phyloP scores from a whole-genome alignment of 2,113 vertebrate genomes.

The Dromiciops gliroides region DNA sequence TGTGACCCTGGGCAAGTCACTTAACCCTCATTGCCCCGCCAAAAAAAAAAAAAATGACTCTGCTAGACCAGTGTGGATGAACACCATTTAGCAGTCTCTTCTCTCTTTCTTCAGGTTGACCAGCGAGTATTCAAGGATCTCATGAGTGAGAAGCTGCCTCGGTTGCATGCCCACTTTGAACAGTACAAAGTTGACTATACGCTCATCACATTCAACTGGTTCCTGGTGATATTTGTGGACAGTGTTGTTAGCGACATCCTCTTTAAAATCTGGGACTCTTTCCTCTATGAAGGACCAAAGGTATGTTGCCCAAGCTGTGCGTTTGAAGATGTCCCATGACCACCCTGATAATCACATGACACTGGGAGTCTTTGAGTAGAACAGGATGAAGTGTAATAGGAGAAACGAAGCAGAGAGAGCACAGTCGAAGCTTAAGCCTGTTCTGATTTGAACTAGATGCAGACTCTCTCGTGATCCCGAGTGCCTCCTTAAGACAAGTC shows the following conservation, averaged over 20 bases:
- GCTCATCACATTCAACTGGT: conserved; percentile 99
- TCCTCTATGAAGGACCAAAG: conserved; percentile 98
- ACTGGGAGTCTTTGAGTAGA: not conserved
- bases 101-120: conserved; percentile 88
- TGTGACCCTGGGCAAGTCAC: no score
- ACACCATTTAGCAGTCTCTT: fast-evolving
- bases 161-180: conserved; percentile 94
- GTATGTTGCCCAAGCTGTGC: conserved; percentile 75
- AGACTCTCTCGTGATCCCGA: not conserved
- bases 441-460: not conserved
- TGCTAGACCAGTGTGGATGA: fast-evolving
- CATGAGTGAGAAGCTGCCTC: conserved; percentile 95
- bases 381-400: not conserved
- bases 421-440: not conserved
- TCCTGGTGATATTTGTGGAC: conserved; percentile 98
- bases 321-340: not conserved
- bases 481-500: not conserved
- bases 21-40: no score
- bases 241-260: conserved; percentile 96
- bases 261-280: conserved; percentile 98
- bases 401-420: not conserved
- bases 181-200: conserved; percentile 95
- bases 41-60: not conserved
- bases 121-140: conserved; percentile 98
- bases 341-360: not conserved